A percentile compares a stretch with the other conserved stretches of the same genome.
These are phyloP conservation scores for Papio anubis DNA, from an alignment of 2,113 vertebrate genomes.

Conservation along the genomic window DNA sequence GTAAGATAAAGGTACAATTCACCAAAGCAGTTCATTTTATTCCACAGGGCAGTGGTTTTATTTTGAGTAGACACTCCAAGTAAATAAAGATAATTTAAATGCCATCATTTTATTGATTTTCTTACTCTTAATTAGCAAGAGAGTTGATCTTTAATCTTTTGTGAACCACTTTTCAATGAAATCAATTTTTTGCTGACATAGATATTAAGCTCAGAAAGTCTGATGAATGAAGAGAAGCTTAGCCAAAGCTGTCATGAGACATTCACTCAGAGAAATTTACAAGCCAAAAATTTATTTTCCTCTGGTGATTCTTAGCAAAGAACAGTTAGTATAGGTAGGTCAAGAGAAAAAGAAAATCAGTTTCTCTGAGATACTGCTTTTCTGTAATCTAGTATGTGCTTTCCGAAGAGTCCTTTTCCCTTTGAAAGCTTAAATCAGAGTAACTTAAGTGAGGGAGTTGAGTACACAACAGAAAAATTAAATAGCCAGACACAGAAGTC, in stretches of 20 bases:
- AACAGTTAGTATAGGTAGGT: not conserved
- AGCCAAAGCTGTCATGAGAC: not conserved
- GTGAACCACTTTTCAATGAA: constrained; percentile 24
- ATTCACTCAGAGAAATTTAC: not conserved
- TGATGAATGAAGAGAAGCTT: not conserved
- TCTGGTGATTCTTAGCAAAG: not conserved
- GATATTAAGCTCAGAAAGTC: not conserved
- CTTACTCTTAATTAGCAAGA: constrained; percentile 53
- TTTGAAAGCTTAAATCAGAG: constrained; percentile 25
- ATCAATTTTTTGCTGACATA: constrained; percentile 31
- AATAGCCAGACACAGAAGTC: not conserved
- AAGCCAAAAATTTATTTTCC: not conserved
- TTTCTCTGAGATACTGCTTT: not conserved
- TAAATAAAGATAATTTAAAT: constrained; percentile 73
- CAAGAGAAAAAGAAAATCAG: not conserved
- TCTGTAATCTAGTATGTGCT: not conserved
- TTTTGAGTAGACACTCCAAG: not conserved
- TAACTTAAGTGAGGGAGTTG: not conserved
- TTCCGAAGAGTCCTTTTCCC: not conserved
- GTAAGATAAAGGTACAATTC: not conserved
- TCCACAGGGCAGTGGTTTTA: not conserved
- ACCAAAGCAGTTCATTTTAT: not conserved
- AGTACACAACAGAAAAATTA: not conserved
- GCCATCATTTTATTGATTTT: constrained; percentile 63
- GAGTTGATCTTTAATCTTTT: constrained; percentile 57